A percentile compares a stretch with the other conserved stretches of the same genome.
These are phyloP conservation scores for Halichoeres trimaculatus DNA, from an alignment of 2,113 vertebrate species.

Conservation along the genomic window DNA sequence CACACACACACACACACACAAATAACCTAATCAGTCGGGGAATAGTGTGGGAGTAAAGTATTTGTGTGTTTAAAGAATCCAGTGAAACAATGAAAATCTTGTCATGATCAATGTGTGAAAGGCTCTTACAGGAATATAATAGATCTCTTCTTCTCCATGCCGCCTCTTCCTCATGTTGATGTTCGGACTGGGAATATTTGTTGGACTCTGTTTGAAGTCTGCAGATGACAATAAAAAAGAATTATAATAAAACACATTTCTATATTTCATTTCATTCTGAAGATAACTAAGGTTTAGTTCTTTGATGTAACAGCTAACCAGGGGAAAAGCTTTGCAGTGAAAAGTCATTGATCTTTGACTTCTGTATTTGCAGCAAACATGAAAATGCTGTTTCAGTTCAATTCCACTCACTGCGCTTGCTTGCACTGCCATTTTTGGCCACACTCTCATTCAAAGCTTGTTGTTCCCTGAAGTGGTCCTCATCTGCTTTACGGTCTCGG, in stretches of 20 bases:
- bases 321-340: too few relatives aligned
- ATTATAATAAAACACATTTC: not conserved
- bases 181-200: constrained; percentile 86
- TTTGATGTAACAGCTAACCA: too few relatives aligned
- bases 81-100: too few relatives aligned
- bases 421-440: constrained; percentile 87
- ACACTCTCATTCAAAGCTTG: constrained; percentile 92
- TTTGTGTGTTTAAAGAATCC: too few relatives aligned
- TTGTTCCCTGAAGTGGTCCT: constrained; percentile 96
- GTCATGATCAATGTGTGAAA: constrained; percentile 1
- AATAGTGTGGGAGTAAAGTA: not conserved
- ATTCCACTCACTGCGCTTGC: constrained; percentile 89
- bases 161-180: constrained; percentile 90
- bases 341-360: too few relatives aligned
- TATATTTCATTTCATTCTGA: not conserved
- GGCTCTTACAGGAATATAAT: constrained; percentile 91
- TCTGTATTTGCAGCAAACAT: too few relatives aligned
- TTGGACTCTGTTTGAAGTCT: constrained; percentile 96
- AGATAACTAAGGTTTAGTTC: not conserved
- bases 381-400: not conserved
- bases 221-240: constrained; percentile 30
- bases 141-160: constrained; percentile 94
- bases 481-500: constrained; percentile 94
- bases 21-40: too few relatives aligned
- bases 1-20: not conserved